A percentile compares a stretch with the other conserved stretches of the same genome.
Conservation (phyloP, 2,113 vertebrate species). For the Ariopsis seemanni region DNA sequence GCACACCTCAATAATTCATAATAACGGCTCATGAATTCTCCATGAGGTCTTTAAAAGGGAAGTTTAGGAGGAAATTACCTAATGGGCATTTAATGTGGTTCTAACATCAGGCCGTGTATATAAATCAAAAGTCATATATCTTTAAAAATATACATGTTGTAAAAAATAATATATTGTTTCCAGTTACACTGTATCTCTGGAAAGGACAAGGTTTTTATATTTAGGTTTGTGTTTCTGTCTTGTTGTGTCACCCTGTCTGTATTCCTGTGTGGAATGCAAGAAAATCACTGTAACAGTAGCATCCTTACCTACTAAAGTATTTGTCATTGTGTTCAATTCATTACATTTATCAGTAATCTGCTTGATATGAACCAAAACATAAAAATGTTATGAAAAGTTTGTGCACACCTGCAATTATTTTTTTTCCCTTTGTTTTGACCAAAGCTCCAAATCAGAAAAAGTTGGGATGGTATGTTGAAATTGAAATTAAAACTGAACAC, state of each 20-base stretch:
- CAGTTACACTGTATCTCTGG: background rate
- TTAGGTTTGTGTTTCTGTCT: background rate
- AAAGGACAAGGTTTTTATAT: background rate
- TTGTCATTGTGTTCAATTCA: background rate
- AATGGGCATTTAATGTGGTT: constrained; percentile 46
- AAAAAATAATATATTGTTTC: background rate
- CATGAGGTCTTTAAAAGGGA: constrained; percentile 44
- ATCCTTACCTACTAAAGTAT: background rate
- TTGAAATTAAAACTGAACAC: too few species aligned
- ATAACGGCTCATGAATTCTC: constrained; percentile 43
- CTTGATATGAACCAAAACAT: too few species aligned
- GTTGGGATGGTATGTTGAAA: too few species aligned
- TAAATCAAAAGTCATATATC: background rate
- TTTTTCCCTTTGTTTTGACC: too few species aligned
- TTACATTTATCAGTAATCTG: background rate
- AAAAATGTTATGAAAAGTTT: too few species aligned
- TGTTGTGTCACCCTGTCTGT: background rate
- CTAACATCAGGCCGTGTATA: constrained; percentile 18
- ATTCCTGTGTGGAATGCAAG: background rate
- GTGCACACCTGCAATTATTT: too few species aligned
- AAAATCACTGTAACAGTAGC: background rate
- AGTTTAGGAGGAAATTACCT: constrained; percentile 47
- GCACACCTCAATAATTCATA: constrained; percentile 51
- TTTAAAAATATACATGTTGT: background rate
- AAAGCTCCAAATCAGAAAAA: too few species aligned